Percentiles rank a stretch among this genome's conserved stretches.
phyloP scores from a whole-genome alignment of 2,113 vertebrate species.

The Tiliqua scincoides region DNA sequence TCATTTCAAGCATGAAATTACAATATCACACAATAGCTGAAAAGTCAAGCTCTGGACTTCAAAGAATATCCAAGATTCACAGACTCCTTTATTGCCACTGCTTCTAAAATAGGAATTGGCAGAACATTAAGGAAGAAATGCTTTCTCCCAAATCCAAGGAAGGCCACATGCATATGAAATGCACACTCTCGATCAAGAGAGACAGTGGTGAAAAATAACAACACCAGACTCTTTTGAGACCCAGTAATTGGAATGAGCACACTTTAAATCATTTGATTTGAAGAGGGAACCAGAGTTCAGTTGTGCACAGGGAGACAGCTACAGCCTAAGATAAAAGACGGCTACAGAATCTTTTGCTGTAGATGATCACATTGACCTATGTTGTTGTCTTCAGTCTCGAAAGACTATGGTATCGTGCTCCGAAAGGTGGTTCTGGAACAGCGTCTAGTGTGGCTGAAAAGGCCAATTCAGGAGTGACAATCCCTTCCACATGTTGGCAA shows the following conservation, averaged over 20 bases:
- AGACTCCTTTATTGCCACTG: neutral
- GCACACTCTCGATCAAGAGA: neutral
- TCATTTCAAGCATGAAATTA: neutral
- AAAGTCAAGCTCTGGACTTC: neutral
- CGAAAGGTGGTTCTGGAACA: no score
- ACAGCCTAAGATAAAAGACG: neutral
- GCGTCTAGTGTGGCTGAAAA: no score
- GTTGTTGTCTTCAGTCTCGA: no score
- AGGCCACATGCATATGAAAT: neutral
- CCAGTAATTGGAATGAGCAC: neutral
- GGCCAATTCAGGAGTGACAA: no score
- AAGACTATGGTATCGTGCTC: no score
- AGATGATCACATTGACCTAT: neutral
- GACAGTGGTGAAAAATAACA: neutral
- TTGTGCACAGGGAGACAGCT: neutral
- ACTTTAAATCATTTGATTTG: neutral
- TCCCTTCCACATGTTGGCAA: no score
- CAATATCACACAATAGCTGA: neutral
- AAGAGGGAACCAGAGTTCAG: neutral
- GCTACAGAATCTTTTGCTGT: neutral
- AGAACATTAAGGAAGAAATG: neutral
- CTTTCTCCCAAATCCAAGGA: neutral
- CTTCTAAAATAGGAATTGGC: neutral
- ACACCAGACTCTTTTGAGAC: neutral
- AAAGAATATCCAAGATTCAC: neutral